These are phyloP conservation scores for Diadromus collaris DNA, from an alignment of 2,888 invertebrate genomes.

Conservation along the genomic window DNA sequence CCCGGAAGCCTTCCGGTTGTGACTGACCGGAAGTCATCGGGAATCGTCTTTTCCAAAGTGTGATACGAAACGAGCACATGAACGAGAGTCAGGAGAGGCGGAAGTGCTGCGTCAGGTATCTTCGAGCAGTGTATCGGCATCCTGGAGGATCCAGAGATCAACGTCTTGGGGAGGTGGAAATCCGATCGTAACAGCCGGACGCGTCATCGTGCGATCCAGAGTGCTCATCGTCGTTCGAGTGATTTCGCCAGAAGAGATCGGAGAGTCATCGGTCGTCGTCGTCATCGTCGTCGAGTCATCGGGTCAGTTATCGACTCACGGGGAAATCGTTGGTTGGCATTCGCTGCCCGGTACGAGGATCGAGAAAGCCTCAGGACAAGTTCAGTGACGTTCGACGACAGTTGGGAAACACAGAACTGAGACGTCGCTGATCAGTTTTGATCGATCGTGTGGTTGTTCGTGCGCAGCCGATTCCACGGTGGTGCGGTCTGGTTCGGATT, in stretches of 20 bases:
- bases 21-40: too few relatives aligned
- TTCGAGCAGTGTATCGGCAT: conserved; percentile 18
- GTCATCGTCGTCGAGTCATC: conserved; percentile 52
- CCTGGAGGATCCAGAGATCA: conserved; percentile 27
- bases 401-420: conserved; percentile 18
- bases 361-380: conserved; percentile 14
- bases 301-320: background rate
- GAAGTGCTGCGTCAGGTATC: conserved; percentile 11
- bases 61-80: background rate
- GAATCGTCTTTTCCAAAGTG: background rate
- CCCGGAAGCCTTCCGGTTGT: background rate
- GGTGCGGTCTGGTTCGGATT: conserved; percentile 17
- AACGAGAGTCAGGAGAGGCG: background rate
- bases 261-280: conserved; percentile 7
- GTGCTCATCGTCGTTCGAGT: conserved; percentile 1
- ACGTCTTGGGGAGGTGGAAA: conserved; percentile 24
- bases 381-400: conserved; percentile 38
- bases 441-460: conserved; percentile 47
- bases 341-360: background rate
- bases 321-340: conserved; percentile 20
- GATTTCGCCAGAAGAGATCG: background rate
- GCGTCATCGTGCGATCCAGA: conserved; percentile 8
- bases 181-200: conserved; percentile 35
- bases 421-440: conserved; percentile 3
- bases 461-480: conserved; percentile 58